These are phyloP conservation scores for Seladonia tumulorum DNA, from an alignment of 2,888 invertebrate genomes.

Conservation along the genomic window DNA sequence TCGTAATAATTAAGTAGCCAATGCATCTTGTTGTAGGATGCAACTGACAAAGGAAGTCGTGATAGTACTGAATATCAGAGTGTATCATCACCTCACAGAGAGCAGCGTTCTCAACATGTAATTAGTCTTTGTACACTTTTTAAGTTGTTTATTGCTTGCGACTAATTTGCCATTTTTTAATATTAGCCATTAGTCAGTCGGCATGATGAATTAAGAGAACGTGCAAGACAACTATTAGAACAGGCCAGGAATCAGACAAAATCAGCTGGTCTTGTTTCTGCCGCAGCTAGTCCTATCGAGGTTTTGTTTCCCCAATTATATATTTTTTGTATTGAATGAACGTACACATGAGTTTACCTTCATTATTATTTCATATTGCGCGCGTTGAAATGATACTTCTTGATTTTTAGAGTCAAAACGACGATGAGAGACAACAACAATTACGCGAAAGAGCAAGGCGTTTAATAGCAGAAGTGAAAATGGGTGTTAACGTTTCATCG, in stretches of 20 bases:
- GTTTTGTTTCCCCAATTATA: slow-evolving; percentile 74
- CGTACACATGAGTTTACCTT: not conserved
- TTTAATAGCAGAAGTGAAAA: slow-evolving; percentile 94
- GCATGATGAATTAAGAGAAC: slow-evolving; percentile 93
- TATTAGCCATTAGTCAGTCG: slow-evolving; percentile 90
- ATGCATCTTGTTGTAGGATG: slow-evolving; percentile 74
- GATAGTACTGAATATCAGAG: slow-evolving; percentile 80
- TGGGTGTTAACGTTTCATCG: slow-evolving; percentile 85
- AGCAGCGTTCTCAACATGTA: slow-evolving; percentile 81
- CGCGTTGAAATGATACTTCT: not conserved
- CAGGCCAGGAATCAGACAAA: slow-evolving; percentile 87
- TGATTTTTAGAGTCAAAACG: slow-evolving; percentile 85
- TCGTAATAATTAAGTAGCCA: slow-evolving; percentile 23
- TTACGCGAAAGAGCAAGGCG: slow-evolving; percentile 94
- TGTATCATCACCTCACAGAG: slow-evolving; percentile 79
- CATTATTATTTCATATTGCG: not conserved
- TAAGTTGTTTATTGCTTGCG: slow-evolving; percentile 22
- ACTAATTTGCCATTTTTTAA: slow-evolving; percentile 74
- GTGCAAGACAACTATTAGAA: slow-evolving; percentile 93
- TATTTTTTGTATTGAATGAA: slow-evolving; percentile 39
- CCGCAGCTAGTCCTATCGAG: slow-evolving; percentile 86
- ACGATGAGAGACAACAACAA: slow-evolving; percentile 94
- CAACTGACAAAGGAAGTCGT: slow-evolving; percentile 78
- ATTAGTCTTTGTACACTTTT: slow-evolving; percentile 62
- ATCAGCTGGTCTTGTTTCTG: slow-evolving; percentile 84